These are phyloP conservation scores for Trematocara variabile DNA, from an alignment of 2,113 vertebrate species.

Conservation along the genomic window DNA sequence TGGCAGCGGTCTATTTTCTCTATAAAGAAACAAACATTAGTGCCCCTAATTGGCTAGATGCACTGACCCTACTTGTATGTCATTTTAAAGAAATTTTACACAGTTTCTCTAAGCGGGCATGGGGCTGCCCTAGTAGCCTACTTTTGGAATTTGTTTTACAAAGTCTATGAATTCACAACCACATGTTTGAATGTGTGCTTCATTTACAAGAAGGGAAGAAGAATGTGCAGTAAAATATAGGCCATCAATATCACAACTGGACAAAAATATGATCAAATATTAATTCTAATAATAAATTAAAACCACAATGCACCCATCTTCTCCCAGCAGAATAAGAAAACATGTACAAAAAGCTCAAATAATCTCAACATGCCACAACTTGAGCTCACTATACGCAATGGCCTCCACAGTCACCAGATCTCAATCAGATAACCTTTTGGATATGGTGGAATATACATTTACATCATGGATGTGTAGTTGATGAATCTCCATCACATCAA, in stretches of 20 bases:
- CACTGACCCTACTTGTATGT: neutral
- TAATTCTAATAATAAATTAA: neutral
- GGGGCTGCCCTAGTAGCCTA: neutral
- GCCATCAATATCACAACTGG: neutral
- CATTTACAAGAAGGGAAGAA: neutral
- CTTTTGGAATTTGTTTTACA: neutral
- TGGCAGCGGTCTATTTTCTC: neutral
- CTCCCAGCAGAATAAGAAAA: neutral
- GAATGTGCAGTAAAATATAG: neutral
- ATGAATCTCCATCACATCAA: neutral
- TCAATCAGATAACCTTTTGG: neutral
- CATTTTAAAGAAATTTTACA: neutral
- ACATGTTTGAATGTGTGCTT: conserved; percentile 4
- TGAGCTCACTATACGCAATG: neutral
- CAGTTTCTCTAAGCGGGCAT: neutral
- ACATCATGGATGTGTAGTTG: neutral
- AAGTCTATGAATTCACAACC: neutral
- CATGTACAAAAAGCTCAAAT: neutral
- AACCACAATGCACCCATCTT: neutral
- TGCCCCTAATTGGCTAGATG: conserved; percentile 8
- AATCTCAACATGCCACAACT: neutral
- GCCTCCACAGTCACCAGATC: neutral
- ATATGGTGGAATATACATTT: neutral
- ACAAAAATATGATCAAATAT: neutral
- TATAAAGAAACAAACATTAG: conserved; percentile 29